Conservation (phyloP, 2,797 vertebrate genomes). For the Siniperca scherzeri region DNA sequence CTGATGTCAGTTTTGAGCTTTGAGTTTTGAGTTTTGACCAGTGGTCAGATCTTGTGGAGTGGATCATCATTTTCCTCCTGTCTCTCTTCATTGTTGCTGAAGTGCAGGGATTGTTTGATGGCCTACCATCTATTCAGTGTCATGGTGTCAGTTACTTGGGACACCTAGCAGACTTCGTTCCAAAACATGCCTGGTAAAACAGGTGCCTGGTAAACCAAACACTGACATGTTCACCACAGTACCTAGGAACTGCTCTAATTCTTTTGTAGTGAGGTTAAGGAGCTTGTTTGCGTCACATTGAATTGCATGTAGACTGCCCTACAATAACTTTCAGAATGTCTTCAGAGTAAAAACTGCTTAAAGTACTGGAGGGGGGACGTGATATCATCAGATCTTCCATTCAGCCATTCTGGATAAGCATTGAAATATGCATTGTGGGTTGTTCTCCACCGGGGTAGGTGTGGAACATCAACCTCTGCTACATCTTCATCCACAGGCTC, state of each 20-base stretch:
- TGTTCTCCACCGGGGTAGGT: background rate
- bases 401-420: constrained; percentile 50
- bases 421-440: constrained; percentile 3
- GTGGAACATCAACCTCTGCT: background rate
- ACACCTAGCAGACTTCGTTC: background rate
- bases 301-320: constrained; percentile 19
- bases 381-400: constrained; percentile 2
- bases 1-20: too few species aligned
- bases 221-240: constrained; percentile 26
- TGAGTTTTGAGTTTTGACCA: too few species aligned
- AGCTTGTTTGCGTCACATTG: constrained; percentile 17
- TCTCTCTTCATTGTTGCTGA: background rate
- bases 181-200: constrained; percentile 2
- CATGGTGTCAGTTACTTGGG: constrained; percentile 42
- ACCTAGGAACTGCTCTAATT: constrained; percentile 18
- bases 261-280: constrained; percentile 5
- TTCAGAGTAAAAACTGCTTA: background rate
- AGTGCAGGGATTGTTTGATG: constrained; percentile 24
- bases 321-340: background rate
- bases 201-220: background rate
- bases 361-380: constrained; percentile 14
- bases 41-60: too few species aligned
- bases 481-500: constrained; percentile 14
- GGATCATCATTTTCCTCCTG: too few species aligned
- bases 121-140: constrained; percentile 33